Evolutionary conservation across 2,113 vertebrate genomes (phyloP), one percentile per base, ranked within the genome.

Genomic region (Copsychus sechellarum): DNA sequence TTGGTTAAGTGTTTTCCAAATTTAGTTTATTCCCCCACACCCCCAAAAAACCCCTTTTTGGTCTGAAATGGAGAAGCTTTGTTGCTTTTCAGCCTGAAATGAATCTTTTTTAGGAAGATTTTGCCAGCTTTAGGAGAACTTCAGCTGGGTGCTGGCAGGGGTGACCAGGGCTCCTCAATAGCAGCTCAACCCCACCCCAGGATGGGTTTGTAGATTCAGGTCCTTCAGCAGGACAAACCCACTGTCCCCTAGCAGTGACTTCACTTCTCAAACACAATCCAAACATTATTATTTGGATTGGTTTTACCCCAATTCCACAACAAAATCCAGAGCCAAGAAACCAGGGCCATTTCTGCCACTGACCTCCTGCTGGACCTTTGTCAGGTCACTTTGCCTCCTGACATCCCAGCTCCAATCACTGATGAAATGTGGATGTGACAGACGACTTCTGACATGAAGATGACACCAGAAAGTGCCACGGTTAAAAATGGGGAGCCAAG

Each of bases 1-100:
- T 81, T 74, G 61, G 40, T 86, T 70, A 71, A 85, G 76, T 43
- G 64, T 82, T 96, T 94, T 95, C 96, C 91, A 92, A 92, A 95
- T 93, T 96, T 90, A 86, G 94, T 76, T 74, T 69, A 10, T 80
- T 51, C 3, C 11, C 38, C 29, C 34, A 8, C 33, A 17, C 16
- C 47, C 23, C 21, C 8, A 25, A 10, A 65, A 76, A 26, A 82
- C 28, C 45, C 25, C 47, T 12, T 92, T 86, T 77, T 91, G 57
- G 47, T 74, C 67, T 38, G 64, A 88, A 89, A 85, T 53, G 10
- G 29, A 72, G 40, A 45, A 67, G 5, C 24, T 85, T 67, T 69
- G 42, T 5, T 78, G 36, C 14, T 43, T 94, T 91, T 58, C 65
- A 51, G 76, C 31, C 69, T 14, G 3, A 80, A 89, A 60, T 5